These are phyloP conservation scores for Trimorus sp. DNA, from an alignment of 2,888 invertebrate species.

Conservation along the genomic window DNA sequence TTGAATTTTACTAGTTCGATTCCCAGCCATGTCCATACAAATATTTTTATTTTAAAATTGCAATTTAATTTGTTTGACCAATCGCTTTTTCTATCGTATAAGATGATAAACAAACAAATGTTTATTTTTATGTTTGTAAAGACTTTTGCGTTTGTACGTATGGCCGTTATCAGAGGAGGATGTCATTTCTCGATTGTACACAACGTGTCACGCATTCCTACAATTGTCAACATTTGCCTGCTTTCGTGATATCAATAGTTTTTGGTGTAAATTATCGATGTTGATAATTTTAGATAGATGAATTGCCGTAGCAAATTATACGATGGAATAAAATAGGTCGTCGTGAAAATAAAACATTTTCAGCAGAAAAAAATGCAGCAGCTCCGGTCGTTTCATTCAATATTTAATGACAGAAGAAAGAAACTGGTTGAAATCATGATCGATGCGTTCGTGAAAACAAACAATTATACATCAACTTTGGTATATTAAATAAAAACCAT, in stretches of 20 bases:
- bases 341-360: slow-evolving; percentile 63
- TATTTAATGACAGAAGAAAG: slow-evolving; percentile 44
- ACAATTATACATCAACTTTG: slow-evolving; percentile 24
- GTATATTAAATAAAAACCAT: slow-evolving; percentile 18
- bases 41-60: no score
- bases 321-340: slow-evolving; percentile 46
- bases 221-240: slow-evolving; percentile 58
- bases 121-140: slow-evolving; percentile 62
- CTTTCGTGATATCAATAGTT: slow-evolving; percentile 54
- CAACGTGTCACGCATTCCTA: slow-evolving; percentile 54
- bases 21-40: no score
- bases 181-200: slow-evolving; percentile 40
- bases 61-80: no score
- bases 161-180: slow-evolving; percentile 20
- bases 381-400: slow-evolving; percentile 3
- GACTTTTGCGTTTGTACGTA: slow-evolving; percentile 57
- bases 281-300: slow-evolving; percentile 62
- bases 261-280: slow-evolving; percentile 61
- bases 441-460: slow-evolving; percentile 17
- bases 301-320: slow-evolving; percentile 40
- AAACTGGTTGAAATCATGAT: slow-evolving; percentile 15
- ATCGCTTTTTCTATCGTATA: no score
- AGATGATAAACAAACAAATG: slow-evolving; percentile 46
- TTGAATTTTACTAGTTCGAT: no score
- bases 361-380: slow-evolving; percentile 18